Conservation (phyloP, 2,888 invertebrate species). For the Cecidostiba fungosa region DNA sequence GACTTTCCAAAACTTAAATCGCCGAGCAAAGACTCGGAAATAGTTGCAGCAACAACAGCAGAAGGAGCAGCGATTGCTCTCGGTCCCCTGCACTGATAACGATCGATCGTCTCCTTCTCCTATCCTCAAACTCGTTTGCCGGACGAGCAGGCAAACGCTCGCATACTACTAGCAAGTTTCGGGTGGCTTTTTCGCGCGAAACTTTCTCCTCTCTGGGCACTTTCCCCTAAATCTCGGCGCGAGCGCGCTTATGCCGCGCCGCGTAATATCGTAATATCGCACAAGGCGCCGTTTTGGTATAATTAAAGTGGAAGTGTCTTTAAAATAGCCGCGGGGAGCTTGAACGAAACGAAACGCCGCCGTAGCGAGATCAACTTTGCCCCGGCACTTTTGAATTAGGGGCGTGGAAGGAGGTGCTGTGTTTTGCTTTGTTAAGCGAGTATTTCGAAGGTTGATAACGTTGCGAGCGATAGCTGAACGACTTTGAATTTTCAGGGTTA, state of each 20-base stretch:
- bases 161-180: neutral
- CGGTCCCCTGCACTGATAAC: slow-evolving; percentile 6
- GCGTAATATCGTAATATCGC: slow-evolving; percentile 76
- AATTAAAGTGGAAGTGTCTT: slow-evolving; percentile 79
- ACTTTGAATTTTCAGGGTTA: neutral
- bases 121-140: neutral
- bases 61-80: too few species aligned
- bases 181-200: slow-evolving; percentile 12
- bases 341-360: slow-evolving; percentile 17
- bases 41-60: slow-evolving; percentile 29
- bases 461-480: neutral
- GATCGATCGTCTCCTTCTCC: slow-evolving; percentile 4
- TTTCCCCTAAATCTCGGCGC: slow-evolving; percentile 49
- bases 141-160: slow-evolving; percentile 15
- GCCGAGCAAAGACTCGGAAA: slow-evolving; percentile 23
- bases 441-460: neutral
- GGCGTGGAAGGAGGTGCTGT: neutral
- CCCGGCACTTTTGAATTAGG: slow-evolving; percentile 21
- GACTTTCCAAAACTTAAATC: slow-evolving; percentile 11
- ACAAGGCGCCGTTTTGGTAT: slow-evolving; percentile 68
- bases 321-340: slow-evolving; percentile 75
- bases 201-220: neutral
- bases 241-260: slow-evolving; percentile 73
- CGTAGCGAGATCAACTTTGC: slow-evolving; percentile 23
- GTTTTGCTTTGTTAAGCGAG: slow-evolving; percentile 10